Evolutionary conservation across 2,113 vertebrate species (phyloP), one percentile per base, ranked within the genome.

Genomic region (Ailuropoda melanoleuca): DNA sequence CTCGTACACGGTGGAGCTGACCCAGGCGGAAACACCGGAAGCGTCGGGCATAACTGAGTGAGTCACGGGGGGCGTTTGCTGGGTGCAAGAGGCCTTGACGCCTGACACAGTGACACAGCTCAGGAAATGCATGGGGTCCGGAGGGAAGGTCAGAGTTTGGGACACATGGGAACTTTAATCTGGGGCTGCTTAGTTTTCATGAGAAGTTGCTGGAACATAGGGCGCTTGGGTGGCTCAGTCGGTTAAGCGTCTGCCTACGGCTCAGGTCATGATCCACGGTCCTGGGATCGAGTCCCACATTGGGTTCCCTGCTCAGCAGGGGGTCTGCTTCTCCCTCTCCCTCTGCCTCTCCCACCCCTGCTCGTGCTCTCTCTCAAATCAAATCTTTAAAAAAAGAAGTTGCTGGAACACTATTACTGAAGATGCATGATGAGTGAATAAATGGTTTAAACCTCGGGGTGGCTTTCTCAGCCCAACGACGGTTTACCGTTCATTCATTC

Each of bases 1-100:
- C 98, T 99, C 99, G 0, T 99, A 99, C 98, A 99, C 98, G 0
- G 99, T 99, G 98, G 99, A 99, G 98, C 98, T 99, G 96, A 99
- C 98, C 80, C 99, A 99, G 96, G 97, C 98, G 88, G 98, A 97
- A 9, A 77, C 95, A 0, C 83, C 74, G 0, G 98, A 97, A 72
- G 97, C 92, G 64, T 96, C 93, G 0, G 97, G 97, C 3, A 82
- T 99, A 55, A 99, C 98, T 0, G 99, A 99, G 99, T 99, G 95
- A 99, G 99, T 99, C 88, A 31, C 46, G 0, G 58, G 78, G 81
- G 26, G 3, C 0, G 3, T 19, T 31, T 60, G 43, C 66, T 26
- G 62, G 87, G 46, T 50, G 1, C 1, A 0, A 58, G 31, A 93
- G 78, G 23, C 48, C 55, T 48, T 4, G 10, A 26, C 29, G 10